Percentiles rank a stretch among this genome's conserved stretches.
phyloP scores from a whole-genome alignment of 2,888 invertebrate species.

The Macaria notata region DNA sequence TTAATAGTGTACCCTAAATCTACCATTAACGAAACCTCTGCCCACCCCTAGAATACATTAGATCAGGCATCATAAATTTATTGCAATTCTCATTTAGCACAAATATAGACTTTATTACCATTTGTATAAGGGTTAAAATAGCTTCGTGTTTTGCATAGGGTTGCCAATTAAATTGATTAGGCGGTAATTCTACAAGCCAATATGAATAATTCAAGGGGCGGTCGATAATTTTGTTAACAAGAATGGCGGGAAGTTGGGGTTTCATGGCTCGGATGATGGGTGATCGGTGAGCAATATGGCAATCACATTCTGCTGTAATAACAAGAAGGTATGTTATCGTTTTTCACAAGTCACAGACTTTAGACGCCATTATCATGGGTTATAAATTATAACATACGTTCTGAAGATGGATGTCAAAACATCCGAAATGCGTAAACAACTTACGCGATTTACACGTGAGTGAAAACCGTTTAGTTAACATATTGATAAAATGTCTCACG shows the following conservation, averaged over 20 bases:
- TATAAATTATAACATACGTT: too few species aligned
- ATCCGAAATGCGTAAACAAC: too few species aligned
- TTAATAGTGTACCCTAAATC: constrained; percentile 32
- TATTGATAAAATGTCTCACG: too few species aligned
- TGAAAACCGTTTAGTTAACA: too few species aligned
- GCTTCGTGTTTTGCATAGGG: neutral
- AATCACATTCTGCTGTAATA: too few species aligned
- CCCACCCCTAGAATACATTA: constrained; percentile 36
- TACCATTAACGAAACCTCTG: constrained; percentile 30
- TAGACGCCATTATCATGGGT: too few species aligned
- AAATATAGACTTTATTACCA: constrained; percentile 7
- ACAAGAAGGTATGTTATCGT: too few species aligned
- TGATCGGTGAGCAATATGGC: too few species aligned
- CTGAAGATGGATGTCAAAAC: too few species aligned
- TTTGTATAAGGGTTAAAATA: constrained; percentile 1
- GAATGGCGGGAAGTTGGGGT: constrained; percentile 5
- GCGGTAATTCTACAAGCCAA: constrained; percentile 30
- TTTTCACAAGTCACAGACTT: too few species aligned
- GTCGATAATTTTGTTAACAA: constrained; percentile 36
- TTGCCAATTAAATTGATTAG: constrained; percentile 44
- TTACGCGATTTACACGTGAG: too few species aligned
- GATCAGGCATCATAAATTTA: constrained; percentile 42
- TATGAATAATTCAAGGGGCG: constrained; percentile 47
- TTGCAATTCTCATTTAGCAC: constrained; percentile 18
- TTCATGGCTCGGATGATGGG: too few species aligned